A percentile compares a stretch with the other conserved stretches of the same genome.
phyloP scores from a whole-genome alignment of 2,113 vertebrate genomes.

The Capreolus pygargus region DNA sequence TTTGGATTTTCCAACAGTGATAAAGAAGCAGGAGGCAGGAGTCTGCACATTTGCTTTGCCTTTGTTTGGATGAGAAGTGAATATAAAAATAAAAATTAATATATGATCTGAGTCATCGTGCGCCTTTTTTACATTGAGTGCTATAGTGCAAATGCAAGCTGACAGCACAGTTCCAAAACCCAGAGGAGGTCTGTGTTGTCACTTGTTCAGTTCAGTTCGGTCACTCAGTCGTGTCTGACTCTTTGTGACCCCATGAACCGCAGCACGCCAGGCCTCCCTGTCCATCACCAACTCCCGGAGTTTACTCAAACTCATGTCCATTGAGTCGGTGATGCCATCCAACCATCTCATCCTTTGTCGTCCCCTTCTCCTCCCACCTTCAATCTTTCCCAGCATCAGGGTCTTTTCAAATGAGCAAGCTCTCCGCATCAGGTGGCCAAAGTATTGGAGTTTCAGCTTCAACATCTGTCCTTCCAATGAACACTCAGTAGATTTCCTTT shows the following conservation, averaged over 20 bases:
- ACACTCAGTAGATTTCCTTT: not conserved
- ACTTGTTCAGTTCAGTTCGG: constrained; percentile 22
- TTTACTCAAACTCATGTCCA: not conserved
- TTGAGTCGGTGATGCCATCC: not conserved
- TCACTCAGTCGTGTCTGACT: too few species aligned
- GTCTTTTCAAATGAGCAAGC: not conserved
- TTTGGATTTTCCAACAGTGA: not conserved
- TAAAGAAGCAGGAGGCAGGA: not conserved
- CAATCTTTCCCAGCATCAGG: not conserved
- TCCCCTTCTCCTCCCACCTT: not conserved
- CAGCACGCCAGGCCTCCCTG: not conserved
- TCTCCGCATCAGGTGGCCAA: not conserved
- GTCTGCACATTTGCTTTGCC: constrained; percentile 35
- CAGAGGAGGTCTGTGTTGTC: not conserved
- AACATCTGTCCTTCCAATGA: not conserved
- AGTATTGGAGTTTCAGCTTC: not conserved
- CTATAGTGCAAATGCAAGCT: not conserved
- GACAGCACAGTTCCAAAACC: constrained; percentile 35
- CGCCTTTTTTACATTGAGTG: constrained; percentile 19
- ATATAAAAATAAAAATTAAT: constrained; percentile 40
- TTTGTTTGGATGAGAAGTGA: not conserved
- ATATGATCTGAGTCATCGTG: constrained; percentile 12
- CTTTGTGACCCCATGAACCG: not conserved
- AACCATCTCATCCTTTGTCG: not conserved
- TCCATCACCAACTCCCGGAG: not conserved